Percentiles rank a stretch among this genome's conserved stretches.
phyloP scores from a whole-genome alignment of 2,113 vertebrate genomes.

The Aptenodytes forsteri region DNA sequence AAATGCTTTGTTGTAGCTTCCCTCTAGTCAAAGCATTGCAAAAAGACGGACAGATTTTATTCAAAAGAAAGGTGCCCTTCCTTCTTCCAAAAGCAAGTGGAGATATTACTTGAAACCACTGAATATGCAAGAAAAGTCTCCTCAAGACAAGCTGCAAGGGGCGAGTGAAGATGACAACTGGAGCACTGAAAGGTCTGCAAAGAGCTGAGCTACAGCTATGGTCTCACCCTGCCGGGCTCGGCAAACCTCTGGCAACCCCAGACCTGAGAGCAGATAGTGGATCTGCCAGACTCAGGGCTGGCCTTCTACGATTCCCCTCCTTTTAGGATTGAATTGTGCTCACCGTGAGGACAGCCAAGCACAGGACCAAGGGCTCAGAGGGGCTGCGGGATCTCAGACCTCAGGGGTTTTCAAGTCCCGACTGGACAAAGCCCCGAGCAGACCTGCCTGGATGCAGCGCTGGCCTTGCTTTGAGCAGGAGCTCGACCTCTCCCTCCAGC shows the following conservation, averaged over 20 bases:
- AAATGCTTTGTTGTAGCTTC: background rate
- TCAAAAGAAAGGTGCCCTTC: background rate
- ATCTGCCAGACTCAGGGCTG: background rate
- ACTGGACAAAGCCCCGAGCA: fast-evolving
- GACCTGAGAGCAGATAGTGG: background rate
- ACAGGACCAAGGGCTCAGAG: background rate
- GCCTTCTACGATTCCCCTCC: background rate
- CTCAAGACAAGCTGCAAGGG: background rate
- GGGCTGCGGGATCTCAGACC: background rate
- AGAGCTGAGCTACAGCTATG: background rate
- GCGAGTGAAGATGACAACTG: background rate
- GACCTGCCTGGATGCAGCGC: fast-evolving
- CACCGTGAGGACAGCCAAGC: background rate
- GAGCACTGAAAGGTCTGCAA: background rate
- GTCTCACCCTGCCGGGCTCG: fast-evolving
- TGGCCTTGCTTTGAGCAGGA: background rate
- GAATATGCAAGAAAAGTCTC: background rate
- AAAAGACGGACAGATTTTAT: background rate
- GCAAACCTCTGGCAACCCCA: background rate
- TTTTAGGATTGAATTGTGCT: background rate
- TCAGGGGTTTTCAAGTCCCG: background rate
- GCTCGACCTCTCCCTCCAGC: background rate
- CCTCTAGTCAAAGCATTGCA: background rate
- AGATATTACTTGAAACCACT: background rate
- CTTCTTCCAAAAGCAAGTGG: background rate